A percentile compares a stretch with the other conserved stretches of the same genome.
These are phyloP conservation scores for Streptopelia turtur DNA, from an alignment of 2,797 vertebrate genomes.

Conservation along the genomic window DNA sequence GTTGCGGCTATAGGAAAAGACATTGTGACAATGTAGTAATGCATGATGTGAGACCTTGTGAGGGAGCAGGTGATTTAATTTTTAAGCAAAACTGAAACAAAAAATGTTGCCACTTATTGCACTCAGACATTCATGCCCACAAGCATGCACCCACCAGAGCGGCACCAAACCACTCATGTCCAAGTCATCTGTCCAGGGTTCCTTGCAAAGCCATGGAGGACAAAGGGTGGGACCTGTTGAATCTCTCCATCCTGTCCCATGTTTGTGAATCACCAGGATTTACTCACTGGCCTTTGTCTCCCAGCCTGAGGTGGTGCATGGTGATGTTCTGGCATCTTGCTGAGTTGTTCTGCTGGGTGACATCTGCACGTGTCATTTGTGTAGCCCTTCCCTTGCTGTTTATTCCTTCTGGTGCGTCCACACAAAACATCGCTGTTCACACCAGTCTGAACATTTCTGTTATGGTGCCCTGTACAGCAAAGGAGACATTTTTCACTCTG, in stretches of 20 bases:
- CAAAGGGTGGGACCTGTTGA: not conserved
- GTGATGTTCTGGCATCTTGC: not conserved
- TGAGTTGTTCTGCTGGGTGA: not conserved
- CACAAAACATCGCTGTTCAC: not conserved
- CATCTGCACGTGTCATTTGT: not conserved
- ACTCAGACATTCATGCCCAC: not conserved
- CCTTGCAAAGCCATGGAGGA: not conserved
- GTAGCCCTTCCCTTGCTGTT: not conserved
- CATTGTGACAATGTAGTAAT: not conserved
- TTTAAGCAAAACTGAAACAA: not conserved
- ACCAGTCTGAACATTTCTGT: not conserved
- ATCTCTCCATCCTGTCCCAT: not conserved
- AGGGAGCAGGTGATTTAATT: not conserved
- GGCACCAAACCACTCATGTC: not conserved
- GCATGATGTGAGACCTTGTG: not conserved
- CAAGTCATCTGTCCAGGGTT: not conserved
- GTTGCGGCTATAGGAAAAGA: not conserved
- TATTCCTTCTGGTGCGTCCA: not conserved
- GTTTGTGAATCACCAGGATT: not conserved
- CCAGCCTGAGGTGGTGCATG: not conserved
- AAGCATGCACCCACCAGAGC: not conserved
- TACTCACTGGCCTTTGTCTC: not conserved
- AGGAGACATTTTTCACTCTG: not conserved
- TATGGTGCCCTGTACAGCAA: not conserved
- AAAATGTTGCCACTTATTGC: not conserved